Conservation (phyloP, 2,797 vertebrate species). For the Pristis pectinata region DNA sequence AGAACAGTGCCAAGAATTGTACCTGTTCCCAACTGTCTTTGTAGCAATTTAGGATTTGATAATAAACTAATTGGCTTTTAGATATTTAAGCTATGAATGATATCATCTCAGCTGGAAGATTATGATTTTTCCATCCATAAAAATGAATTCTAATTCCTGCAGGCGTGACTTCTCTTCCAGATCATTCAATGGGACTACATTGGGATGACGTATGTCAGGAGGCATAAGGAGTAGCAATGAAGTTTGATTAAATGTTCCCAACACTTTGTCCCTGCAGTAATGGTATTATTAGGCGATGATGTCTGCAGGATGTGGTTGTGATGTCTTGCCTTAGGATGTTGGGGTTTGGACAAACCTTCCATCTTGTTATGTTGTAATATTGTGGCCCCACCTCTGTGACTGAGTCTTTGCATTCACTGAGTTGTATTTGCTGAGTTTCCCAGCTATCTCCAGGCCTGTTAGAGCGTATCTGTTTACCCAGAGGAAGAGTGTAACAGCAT, state of each 20-base stretch:
- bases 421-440: background rate
- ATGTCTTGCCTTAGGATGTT: background rate
- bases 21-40: background rate
- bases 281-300: background rate
- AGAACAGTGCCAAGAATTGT: background rate
- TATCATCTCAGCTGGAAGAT: background rate
- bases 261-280: background rate
- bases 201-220: constrained; percentile 10
- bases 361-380: background rate
- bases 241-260: background rate
- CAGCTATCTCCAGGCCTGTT: background rate
- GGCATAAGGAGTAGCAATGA: background rate
- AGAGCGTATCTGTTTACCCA: background rate
- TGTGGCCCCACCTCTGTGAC: background rate
- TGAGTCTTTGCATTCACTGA: background rate
- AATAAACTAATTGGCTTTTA: background rate
- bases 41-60: background rate
- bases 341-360: background rate
- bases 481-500: background rate
- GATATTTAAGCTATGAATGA: background rate
- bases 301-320: background rate
- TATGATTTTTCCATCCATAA: background rate
- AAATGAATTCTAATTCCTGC: background rate
- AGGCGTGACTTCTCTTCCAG: background rate
- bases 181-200: background rate